Conservation (phyloP, 2,797 vertebrate genomes). For the Atherinosoma microstoma region DNA sequence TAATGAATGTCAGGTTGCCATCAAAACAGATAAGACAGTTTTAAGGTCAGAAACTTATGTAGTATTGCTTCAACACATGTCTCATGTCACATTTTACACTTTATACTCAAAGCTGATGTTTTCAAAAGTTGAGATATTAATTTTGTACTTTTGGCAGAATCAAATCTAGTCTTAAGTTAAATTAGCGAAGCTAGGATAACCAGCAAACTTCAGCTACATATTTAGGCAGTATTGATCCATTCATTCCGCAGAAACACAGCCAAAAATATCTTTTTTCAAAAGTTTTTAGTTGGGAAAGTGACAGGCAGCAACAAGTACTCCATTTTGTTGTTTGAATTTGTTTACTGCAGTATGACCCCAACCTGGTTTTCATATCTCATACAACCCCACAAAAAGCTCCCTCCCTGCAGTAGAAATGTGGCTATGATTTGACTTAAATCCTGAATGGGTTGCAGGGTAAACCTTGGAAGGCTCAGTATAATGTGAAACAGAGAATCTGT, state of each 20-base stretch:
- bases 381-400: constrained; percentile 34
- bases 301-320: constrained; percentile 8
- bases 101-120: too few species aligned
- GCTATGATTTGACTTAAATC: constrained; percentile 71
- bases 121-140: too few species aligned
- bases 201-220: background rate
- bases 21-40: too few species aligned
- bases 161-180: background rate
- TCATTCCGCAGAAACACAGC: background rate
- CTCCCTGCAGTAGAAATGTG: constrained; percentile 76
- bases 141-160: background rate
- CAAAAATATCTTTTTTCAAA: background rate
- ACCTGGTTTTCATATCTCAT: constrained; percentile 44
- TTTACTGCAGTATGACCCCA: constrained; percentile 48
- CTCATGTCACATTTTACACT: too few species aligned
- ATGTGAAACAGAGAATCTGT: constrained; percentile 79
- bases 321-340: constrained; percentile 26
- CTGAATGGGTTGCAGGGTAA: constrained; percentile 64
- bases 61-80: too few species aligned
- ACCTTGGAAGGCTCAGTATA: constrained; percentile 71
- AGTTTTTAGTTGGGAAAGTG: background rate
- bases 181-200: constrained; percentile 4
- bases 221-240: background rate
- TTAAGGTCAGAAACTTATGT: too few species aligned
- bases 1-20: too few species aligned